Evolutionary conservation across 1,140 invertebrate species (phyloP).

Genomic region (Atopsyche davidsoni): DNA sequence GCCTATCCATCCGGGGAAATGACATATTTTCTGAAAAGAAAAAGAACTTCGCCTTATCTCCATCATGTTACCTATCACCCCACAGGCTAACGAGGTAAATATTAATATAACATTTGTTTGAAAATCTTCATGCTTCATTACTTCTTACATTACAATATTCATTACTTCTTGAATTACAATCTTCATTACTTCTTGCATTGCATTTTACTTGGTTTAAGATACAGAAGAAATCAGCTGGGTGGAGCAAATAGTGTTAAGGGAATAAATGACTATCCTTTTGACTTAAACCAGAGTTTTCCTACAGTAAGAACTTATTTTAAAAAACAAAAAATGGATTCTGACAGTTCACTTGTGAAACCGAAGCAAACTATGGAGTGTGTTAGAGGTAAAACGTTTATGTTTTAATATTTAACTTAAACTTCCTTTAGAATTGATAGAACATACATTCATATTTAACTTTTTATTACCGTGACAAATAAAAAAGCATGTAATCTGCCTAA

Average conservation of each 20-base stretch:
- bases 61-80: constrained; percentile 26
- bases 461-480: no score
- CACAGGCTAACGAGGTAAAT: constrained; percentile 23
- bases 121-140: background rate
- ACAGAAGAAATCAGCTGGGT: constrained; percentile 14
- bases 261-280: constrained; percentile 38
- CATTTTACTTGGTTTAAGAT: no score
- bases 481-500: no score
- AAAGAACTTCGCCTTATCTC: constrained; percentile 19
- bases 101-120: constrained; percentile 1
- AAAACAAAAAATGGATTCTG: constrained; percentile 40
- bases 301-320: constrained; percentile 36
- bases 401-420: background rate
- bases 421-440: background rate
- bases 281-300: constrained; percentile 46
- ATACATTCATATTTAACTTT: no score
- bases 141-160: no score
- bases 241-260: background rate
- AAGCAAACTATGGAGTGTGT: constrained; percentile 43
- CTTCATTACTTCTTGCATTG: background rate
- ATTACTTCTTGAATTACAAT: background rate
- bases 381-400: constrained; percentile 39
- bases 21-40: constrained; percentile 15
- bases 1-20: background rate
- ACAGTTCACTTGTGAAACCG: constrained; percentile 37